These are phyloP conservation scores for Polyommatus iphigenia DNA, from an alignment of 2,888 invertebrate species.

Conservation along the genomic window DNA sequence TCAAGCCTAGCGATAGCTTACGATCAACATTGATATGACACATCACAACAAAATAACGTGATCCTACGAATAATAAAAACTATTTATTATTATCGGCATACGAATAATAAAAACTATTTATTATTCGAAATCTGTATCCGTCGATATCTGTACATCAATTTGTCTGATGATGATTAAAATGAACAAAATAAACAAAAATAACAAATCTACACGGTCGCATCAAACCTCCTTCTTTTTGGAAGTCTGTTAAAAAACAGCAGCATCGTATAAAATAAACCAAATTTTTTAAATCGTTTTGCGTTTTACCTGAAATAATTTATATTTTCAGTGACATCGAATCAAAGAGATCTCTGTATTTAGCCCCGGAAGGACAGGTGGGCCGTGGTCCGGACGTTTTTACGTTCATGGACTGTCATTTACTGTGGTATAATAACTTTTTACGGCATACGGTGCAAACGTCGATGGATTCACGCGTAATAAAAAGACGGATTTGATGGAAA, in stretches of 20 bases:
- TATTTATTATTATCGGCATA: too few species aligned
- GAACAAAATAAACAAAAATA: too few species aligned
- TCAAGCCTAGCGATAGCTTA: too few species aligned
- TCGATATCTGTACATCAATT: not conserved
- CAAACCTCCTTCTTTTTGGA: too few species aligned
- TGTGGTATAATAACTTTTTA: slow-evolving; percentile 4
- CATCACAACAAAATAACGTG: too few species aligned
- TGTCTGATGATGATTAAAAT: not conserved
- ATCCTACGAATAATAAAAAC: too few species aligned
- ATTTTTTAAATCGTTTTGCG: not conserved
- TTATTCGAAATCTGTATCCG: not conserved
- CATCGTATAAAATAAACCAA: not conserved
- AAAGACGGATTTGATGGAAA: slow-evolving; percentile 6
- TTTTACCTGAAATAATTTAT: not conserved
- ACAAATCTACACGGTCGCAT: too few species aligned
- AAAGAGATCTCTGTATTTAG: not conserved
- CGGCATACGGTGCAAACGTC: not conserved
- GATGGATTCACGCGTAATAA: not conserved
- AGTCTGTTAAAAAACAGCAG: not conserved
- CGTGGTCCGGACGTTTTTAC: slow-evolving; percentile 8
- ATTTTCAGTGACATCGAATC: not conserved
- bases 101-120: too few species aligned
- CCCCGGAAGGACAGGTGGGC: slow-evolving; percentile 2
- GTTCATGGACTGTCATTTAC: not conserved
- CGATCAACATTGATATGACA: too few species aligned